phyloP scores from a whole-genome alignment of 2,888 invertebrate genomes.

The Plemyria rubiginata region DNA sequence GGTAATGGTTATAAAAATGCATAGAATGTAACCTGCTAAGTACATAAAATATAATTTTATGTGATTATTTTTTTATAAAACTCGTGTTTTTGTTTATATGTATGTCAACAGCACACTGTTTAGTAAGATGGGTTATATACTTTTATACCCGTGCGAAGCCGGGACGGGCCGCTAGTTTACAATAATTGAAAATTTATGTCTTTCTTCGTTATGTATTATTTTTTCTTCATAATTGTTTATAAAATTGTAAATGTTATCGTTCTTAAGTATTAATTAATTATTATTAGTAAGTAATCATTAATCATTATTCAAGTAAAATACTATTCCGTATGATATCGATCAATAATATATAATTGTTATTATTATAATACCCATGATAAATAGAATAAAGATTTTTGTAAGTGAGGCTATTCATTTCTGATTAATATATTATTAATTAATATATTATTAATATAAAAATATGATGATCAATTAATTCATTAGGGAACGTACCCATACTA shows the following conservation, averaged over 20 bases:
- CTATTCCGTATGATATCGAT: constrained; percentile 5
- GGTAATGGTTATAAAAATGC: background rate
- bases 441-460: no score
- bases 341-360: background rate
- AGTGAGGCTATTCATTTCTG: no score
- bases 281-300: constrained; percentile 18
- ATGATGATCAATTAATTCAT: no score
- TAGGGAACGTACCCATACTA: no score
- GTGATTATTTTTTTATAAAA: constrained; percentile 38
- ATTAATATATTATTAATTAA: no score
- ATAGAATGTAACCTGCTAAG: constrained; percentile 19
- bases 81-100: background rate
- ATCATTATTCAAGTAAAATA: constrained; percentile 17
- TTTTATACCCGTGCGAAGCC: no score
- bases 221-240: constrained; percentile 1
- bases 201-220: constrained; percentile 13
- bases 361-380: background rate
- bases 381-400: background rate
- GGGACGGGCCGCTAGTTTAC: no score
- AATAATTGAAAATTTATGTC: background rate
- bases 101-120: background rate
- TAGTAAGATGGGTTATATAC: background rate
- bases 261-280: constrained; percentile 3
- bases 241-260: constrained; percentile 27
- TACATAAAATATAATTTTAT: constrained; percentile 39